Evolutionary conservation across 2,113 vertebrate species (phyloP).

Genomic region (Burhinus bistriatus): DNA sequence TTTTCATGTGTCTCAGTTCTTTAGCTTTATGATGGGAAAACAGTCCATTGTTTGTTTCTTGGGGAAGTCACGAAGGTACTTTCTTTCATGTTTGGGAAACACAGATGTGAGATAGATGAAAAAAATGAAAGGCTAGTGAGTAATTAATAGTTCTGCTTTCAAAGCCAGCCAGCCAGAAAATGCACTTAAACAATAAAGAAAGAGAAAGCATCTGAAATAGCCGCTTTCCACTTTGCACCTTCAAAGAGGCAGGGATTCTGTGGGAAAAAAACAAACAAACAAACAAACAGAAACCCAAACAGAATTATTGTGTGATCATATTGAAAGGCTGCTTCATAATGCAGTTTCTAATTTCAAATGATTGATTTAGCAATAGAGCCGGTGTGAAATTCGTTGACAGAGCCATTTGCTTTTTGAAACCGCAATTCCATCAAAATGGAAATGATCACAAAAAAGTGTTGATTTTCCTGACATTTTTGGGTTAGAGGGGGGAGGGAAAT

Average conservation of each 20-base stretch:
- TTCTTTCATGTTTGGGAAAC: neutral
- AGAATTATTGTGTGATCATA: neutral
- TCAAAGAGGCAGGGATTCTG: neutral
- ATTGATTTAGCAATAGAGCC: neutral
- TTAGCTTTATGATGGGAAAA: neutral
- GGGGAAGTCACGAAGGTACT: neutral
- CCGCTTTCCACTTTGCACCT: neutral
- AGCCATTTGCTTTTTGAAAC: constrained; percentile 34
- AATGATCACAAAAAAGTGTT: neutral
- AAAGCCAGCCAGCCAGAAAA: neutral
- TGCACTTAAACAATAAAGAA: neutral
- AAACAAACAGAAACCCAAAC: neutral
- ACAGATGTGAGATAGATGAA: neutral
- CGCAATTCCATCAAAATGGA: constrained; percentile 3
- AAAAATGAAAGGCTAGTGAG: neutral
- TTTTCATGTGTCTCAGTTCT: neutral
- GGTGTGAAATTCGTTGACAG: neutral
- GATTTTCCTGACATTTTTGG: neutral
- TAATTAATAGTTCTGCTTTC: neutral
- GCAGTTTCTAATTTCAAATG: constrained; percentile 16
- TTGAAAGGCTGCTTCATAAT: neutral
- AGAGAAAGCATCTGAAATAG: neutral
- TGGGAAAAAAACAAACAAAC: neutral
- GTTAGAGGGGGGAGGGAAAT: neutral
- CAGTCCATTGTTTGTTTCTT: neutral